Evolutionary conservation across 2,888 invertebrate species (phyloP), one percentile per base, ranked within the genome.

Genomic region (Bimastos eiseni): DNA sequence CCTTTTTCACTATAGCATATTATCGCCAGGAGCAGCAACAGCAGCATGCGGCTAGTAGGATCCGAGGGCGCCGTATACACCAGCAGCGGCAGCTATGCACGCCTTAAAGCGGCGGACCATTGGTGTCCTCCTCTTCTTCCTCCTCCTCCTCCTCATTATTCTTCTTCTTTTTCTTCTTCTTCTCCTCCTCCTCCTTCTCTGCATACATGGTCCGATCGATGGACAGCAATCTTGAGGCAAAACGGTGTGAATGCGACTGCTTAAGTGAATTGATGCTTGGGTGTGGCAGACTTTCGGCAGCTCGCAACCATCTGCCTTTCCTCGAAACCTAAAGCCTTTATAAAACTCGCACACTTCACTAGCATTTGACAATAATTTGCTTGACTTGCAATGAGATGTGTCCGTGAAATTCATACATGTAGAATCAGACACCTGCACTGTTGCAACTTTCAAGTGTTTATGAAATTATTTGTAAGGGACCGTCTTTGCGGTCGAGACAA

Each of bases 161-260:
- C 8, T 6, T 41, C 8, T 41, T 15, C 41, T 41, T n/a, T n/a
- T n/a, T 41, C 41, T 6, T 41, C 41, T n/a, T n/a, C 8, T 6
- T 41, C 8, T 41, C 41, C 41, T 41, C 41, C 49, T 49, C 49
- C 17, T 30, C 70, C 30, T 55, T 11, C 55, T n/a, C 70, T 70
- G 70, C 70, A 70, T 70, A 70, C n/a, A 70, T 70, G 70, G 70
- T 11, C 70, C 70, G 70, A 70, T 70, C 70, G 70, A 70, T 70
- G 70, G n/a, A 70, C 30, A 70, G 70, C 70, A 70, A 70, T 70
- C 70, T 70, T 70, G 70, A n/a, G 30, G 70, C 70, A 70, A 70
- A 70, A 70, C 49, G 49, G 70, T 70, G 70, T 70, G 70, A 70
- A 70, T 70, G 70, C 70, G 70, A 70, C 70, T 70, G 70, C 70